Evolutionary conservation across 1,140 invertebrate genomes (phyloP).

Genomic region (Helicoverpa zea): DNA sequence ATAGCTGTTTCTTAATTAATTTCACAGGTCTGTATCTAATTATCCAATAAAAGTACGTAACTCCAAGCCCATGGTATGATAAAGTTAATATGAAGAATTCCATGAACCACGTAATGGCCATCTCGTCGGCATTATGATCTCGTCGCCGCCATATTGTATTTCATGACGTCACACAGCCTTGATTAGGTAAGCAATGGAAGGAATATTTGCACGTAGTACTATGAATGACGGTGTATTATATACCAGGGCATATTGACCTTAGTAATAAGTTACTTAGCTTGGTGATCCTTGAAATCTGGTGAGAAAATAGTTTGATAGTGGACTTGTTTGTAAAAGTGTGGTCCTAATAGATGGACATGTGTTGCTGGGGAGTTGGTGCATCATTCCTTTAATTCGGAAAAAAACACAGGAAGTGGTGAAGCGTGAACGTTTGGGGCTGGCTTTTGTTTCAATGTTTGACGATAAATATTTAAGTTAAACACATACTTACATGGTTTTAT

Average conservation of each 20-base stretch:
- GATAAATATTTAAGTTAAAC: no score
- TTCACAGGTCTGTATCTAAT: background rate
- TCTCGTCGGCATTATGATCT: constrained; percentile 2
- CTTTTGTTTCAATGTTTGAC: no score
- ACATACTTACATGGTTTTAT: no score
- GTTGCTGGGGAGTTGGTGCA: no score
- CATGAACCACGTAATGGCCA: background rate
- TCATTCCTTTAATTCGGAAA: no score
- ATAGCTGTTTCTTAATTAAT: no score
- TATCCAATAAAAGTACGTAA: no score
- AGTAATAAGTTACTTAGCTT: background rate
- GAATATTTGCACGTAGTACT: background rate
- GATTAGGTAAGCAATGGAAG: background rate
- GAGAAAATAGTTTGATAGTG: background rate
- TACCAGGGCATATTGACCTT: background rate
- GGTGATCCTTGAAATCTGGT: background rate
- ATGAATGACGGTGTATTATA: background rate
- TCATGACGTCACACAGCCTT: background rate
- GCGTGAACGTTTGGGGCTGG: background rate
- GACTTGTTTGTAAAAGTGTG: no score
- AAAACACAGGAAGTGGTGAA: no score
- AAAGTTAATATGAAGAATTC: background rate
- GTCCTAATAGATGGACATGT: no score
- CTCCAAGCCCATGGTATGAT: background rate
- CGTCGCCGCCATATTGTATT: constrained; percentile 2